Evolutionary conservation across 2,888 invertebrate species (phyloP).

Genomic region (Didymodactylos carnosus): DNA sequence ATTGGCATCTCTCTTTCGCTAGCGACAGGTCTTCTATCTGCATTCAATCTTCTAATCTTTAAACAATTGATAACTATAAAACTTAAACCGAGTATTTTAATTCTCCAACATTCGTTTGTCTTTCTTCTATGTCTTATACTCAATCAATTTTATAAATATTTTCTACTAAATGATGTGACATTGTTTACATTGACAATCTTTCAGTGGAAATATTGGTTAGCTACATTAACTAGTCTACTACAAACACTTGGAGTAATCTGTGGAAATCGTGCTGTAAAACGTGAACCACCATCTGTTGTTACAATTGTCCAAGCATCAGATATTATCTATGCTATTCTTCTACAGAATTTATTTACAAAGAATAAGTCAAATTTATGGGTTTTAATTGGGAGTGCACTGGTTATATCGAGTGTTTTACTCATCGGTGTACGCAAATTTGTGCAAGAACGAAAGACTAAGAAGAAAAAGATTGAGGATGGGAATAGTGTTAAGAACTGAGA

Average conservation of each 20-base stretch:
- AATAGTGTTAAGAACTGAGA: background rate
- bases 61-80: background rate
- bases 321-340: background rate
- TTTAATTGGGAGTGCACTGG: background rate
- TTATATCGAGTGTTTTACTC: background rate
- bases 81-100: background rate
- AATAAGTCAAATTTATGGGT: background rate
- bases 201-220: background rate
- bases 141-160: background rate
- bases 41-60: background rate
- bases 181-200: background rate
- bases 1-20: background rate
- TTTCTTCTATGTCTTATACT: background rate
- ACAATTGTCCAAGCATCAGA: background rate
- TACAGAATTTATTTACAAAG: background rate
- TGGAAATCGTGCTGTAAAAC: background rate
- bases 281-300: background rate
- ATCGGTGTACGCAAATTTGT: background rate
- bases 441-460: background rate
- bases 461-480: background rate
- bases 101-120: background rate
- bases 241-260: background rate
- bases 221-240: background rate
- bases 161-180: background rate
- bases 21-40: background rate